phyloP scores from a whole-genome alignment of 1,140 invertebrate species.

The Phthorimaea operculella region DNA sequence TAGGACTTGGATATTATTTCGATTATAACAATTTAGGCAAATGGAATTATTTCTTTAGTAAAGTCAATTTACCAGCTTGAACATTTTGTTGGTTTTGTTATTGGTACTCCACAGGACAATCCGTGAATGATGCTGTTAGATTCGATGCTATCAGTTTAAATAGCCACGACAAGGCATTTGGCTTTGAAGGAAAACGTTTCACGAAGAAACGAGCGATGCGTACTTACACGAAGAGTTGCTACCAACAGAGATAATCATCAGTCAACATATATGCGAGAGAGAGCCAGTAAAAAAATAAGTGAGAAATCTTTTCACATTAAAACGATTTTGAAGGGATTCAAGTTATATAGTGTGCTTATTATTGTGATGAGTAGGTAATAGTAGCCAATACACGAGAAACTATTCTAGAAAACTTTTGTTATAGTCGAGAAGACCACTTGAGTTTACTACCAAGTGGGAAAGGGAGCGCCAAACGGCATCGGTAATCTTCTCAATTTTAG shows the following conservation, averaged over 20 bases:
- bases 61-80: slow-evolving; percentile 44
- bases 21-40: too few relatives aligned
- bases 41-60: not conserved
- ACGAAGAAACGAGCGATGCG: slow-evolving; percentile 32
- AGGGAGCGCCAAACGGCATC: too few relatives aligned
- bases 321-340: too few relatives aligned
- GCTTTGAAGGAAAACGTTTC: slow-evolving; percentile 22
- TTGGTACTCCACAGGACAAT: slow-evolving; percentile 18
- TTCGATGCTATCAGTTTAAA: slow-evolving; percentile 32
- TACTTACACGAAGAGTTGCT: slow-evolving; percentile 29
- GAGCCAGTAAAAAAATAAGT: slow-evolving; percentile 15
- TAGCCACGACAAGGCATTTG: slow-evolving; percentile 27
- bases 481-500: too few relatives aligned
- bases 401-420: too few relatives aligned
- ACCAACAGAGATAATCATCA: slow-evolving; percentile 48
- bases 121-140: slow-evolving; percentile 34
- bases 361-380: too few relatives aligned
- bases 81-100: slow-evolving; percentile 41
- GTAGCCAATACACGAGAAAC: too few relatives aligned
- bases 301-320: too few relatives aligned
- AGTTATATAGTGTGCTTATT: too few relatives aligned
- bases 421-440: too few relatives aligned
- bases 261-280: slow-evolving; percentile 22
- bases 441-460: too few relatives aligned
- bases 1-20: too few relatives aligned